Evolutionary conservation across 2,797 vertebrate species (phyloP).

Genomic region (Mallotus villosus): DNA sequence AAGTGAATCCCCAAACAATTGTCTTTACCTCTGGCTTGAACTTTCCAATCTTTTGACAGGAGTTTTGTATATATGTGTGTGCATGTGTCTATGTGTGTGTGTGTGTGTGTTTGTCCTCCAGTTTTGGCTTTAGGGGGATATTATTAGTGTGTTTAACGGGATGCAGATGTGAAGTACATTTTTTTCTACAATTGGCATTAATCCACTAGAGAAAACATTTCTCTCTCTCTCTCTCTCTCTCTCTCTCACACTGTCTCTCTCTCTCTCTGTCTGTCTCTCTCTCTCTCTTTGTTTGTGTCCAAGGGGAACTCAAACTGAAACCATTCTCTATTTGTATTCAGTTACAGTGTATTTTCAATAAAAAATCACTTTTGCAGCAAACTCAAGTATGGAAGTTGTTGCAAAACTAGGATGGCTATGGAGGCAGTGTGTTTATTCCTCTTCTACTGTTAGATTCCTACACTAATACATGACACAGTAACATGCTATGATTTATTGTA

Average conservation of each 20-base stretch:
- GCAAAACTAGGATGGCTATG: no score
- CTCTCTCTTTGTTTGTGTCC: slow-evolving; percentile 11
- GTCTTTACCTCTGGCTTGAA: slow-evolving; percentile 49
- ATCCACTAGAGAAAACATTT: slow-evolving; percentile 50
- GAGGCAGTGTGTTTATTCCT: background rate
- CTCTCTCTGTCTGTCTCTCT: background rate
- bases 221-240: slow-evolving; percentile 1
- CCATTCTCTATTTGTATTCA: slow-evolving; percentile 3
- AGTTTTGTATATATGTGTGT: slow-evolving; percentile 2
- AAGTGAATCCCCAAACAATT: slow-evolving; percentile 51
- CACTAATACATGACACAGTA: background rate
- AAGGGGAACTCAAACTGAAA: slow-evolving; percentile 9
- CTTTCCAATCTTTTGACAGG: slow-evolving; percentile 35
- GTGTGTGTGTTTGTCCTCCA: slow-evolving; percentile 25
- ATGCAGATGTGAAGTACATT: slow-evolving; percentile 71
- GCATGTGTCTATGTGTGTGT: background rate
- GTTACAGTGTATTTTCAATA: no score
- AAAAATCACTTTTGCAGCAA: no score
- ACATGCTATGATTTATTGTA: slow-evolving; percentile 35
- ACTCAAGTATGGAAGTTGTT: no score
- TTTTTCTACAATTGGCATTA: slow-evolving; percentile 66
- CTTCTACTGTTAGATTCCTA: no score
- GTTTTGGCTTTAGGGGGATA: slow-evolving; percentile 50
- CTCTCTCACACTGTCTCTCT: slow-evolving; percentile 9
- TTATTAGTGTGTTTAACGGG: slow-evolving; percentile 72